phyloP scores from a whole-genome alignment of 2,888 invertebrate species.

The Leucozona laternaria region DNA sequence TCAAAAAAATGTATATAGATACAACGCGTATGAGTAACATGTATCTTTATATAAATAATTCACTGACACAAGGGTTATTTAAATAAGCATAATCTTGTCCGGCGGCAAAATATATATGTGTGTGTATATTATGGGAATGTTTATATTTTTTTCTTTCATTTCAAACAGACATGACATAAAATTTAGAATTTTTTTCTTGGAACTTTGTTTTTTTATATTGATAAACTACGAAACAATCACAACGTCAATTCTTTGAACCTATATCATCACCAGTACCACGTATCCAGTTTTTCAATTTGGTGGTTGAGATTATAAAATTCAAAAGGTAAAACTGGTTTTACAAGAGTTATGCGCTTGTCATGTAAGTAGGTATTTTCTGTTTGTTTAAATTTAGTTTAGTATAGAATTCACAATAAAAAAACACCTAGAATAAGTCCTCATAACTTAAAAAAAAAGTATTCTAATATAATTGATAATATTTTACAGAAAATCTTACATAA shows the following conservation, averaged over 20 bases:
- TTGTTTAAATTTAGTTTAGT: constrained; percentile 1
- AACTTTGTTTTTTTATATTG: neutral
- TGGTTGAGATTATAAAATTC: constrained; percentile 52
- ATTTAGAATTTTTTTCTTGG: neutral
- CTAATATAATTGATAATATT: neutral
- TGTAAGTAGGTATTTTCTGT: constrained; percentile 25
- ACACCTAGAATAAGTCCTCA: neutral
- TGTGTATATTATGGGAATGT: neutral
- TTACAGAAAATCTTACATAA: constrained; percentile 44
- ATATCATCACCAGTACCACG: constrained; percentile 44
- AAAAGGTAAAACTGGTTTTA: constrained; percentile 67
- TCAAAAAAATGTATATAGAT: constrained; percentile 30
- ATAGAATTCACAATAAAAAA: constrained; percentile 36
- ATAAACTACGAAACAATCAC: constrained; percentile 38
- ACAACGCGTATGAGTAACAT: constrained; percentile 11
- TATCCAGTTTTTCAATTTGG: constrained; percentile 56
- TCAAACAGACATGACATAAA: neutral
- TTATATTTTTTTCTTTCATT: constrained; percentile 26
- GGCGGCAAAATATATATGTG: neutral
- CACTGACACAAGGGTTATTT: constrained; percentile 57
- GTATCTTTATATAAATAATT: constrained; percentile 18
- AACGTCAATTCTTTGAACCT: constrained; percentile 20
- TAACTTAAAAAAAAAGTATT: constrained; percentile 13
- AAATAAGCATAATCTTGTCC: constrained; percentile 56
- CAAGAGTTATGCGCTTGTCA: constrained; percentile 51